Evolutionary conservation across 2,797 vertebrate genomes (phyloP), one percentile per base, ranked within the genome.

Genomic region (Onychomys torridus): DNA sequence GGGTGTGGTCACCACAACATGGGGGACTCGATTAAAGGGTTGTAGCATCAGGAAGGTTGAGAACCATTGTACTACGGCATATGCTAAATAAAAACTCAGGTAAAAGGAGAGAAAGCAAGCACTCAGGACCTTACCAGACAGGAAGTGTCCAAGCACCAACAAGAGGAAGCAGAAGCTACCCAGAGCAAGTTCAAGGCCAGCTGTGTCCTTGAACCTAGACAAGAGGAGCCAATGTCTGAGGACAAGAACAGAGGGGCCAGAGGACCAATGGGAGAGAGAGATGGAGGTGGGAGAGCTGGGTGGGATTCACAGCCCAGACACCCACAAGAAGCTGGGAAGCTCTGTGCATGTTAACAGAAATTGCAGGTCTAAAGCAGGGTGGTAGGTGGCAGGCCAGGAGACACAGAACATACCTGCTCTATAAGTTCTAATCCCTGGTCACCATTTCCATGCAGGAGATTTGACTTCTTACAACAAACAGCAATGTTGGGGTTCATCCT

Each of bases 381-480:
- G 29, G 6, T 10, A 11, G 27, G 32, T 0, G 19, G 21, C 23
- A 46, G 61, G 71, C 17, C 6, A 4, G 37, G 57, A 52, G 57
- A 75, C 23, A 37, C 2, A 1, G 55, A 11, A 4, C 2, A 27
- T 2, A 13, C 0, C 1, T 32, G 17, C n/a, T 49, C 2, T 16
- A 5, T 40, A 12, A 34, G 7, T 32, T 61, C 27, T 5, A 2
- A 6, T 63, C 29, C 5, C 32, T 10, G 23, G 21, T 76, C n/a
- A n/a, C 5, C 32, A 3, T 14, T 29, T 61, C 84, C 40, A 63
- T 12, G 29, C 5, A 17, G 7, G 59, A 69, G 32, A 46, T 23
- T 12, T 34, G 23, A 59, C 12, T 5, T 19, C 57, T 37, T 37
- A 2, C 11, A 23, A 49, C 43, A 11, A 61, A 65, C 27, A 73